These are phyloP conservation scores for Dicyrtoma fusca DNA, from an alignment of 2,888 invertebrate species.

Conservation along the genomic window DNA sequence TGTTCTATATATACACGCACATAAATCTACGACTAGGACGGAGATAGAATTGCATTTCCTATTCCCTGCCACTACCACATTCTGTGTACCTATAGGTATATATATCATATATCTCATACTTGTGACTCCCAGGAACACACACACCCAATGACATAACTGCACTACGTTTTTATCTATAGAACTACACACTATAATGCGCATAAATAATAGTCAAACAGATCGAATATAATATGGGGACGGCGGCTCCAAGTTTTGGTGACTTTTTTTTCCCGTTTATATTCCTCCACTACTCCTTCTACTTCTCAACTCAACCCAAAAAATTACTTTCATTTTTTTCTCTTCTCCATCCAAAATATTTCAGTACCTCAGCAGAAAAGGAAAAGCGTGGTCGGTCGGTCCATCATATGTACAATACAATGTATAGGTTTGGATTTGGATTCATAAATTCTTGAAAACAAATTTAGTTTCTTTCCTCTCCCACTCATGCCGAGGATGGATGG, in stretches of 20 bases:
- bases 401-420: too few species aligned
- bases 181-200: too few species aligned
- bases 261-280: neutral
- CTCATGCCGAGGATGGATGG: too few species aligned
- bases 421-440: too few species aligned
- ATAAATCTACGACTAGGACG: too few species aligned
- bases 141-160: neutral
- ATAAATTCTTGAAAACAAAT: too few species aligned
- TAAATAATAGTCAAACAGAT: slow-evolving; percentile 3
- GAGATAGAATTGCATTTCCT: too few species aligned
- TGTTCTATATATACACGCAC: too few species aligned
- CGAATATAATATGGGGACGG: slow-evolving; percentile 3
- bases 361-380: slow-evolving; percentile 16
- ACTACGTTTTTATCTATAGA: neutral
- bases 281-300: neutral
- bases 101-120: too few species aligned
- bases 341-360: slow-evolving; percentile 13
- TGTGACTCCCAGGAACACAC: neutral
- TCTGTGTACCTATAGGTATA: too few species aligned
- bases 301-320: neutral
- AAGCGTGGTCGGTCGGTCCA: neutral
- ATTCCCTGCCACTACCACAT: too few species aligned
- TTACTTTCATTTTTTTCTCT: slow-evolving; percentile 9
- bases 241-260: neutral
- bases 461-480: too few species aligned